Evolutionary conservation across 2,797 vertebrate species (phyloP).

Genomic region (Heteromormyrus szaboi): DNA sequence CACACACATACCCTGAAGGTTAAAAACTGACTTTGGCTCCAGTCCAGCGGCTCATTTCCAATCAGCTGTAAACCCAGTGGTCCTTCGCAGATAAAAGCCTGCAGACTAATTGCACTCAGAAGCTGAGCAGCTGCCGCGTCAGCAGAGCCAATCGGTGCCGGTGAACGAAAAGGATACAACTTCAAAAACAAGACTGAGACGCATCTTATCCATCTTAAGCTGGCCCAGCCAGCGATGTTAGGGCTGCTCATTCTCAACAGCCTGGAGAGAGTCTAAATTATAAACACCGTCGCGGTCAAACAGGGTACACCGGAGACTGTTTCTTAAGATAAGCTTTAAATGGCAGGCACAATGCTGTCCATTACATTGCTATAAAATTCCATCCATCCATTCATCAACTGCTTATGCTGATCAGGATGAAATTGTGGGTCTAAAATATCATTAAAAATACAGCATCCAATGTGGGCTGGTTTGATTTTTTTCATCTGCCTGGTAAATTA

Average conservation of each 20-base stretch:
- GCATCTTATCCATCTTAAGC: neutral
- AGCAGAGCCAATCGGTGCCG: neutral
- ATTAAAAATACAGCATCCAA: neutral
- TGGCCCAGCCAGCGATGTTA: neutral
- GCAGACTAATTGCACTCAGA: conserved; percentile 7
- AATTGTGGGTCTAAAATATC: neutral
- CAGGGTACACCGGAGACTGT: neutral
- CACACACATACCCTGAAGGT: conserved; percentile 46
- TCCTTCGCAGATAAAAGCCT: conserved; percentile 32
- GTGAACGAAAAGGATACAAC: neutral
- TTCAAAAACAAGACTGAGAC: neutral
- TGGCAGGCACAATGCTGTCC: neutral
- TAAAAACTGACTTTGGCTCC: conserved; percentile 52
- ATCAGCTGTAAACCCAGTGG: conserved; percentile 38
- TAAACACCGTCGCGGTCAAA: neutral
- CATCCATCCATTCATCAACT: neutral
- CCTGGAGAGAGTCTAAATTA: neutral
- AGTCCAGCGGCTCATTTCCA: conserved; percentile 57
- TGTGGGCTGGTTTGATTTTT: neutral
- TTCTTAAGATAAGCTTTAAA: neutral
- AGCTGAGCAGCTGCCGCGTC: neutral
- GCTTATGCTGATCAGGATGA: neutral
- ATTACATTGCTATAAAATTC: neutral
- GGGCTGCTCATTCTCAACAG: neutral
- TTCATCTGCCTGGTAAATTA: neutral